Percentiles rank a stretch among this genome's conserved stretches.
phyloP scores from a whole-genome alignment of 2,113 vertebrate genomes.

The Tragelaphus imberbis region DNA sequence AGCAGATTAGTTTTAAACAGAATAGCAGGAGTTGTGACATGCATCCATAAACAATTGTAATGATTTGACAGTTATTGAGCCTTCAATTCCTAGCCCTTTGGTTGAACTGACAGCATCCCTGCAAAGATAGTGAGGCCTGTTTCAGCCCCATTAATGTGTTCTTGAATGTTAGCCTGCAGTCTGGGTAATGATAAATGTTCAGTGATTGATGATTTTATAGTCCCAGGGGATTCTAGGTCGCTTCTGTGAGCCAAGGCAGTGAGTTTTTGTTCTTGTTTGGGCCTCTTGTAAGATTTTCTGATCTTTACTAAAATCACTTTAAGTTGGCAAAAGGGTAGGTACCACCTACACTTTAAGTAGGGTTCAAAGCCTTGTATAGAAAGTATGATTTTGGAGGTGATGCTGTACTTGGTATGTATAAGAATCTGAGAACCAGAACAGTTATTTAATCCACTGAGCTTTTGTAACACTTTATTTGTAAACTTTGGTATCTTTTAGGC shows the following conservation, averaged over 20 bases:
- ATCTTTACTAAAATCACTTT: not conserved
- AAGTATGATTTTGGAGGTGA: not conserved
- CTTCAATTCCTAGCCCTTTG: slow-evolving; percentile 74
- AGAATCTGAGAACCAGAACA: slow-evolving; percentile 14
- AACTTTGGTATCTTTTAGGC: not conserved
- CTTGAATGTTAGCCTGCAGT: slow-evolving; percentile 73
- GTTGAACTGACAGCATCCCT: slow-evolving; percentile 78
- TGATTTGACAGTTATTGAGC: slow-evolving; percentile 81
- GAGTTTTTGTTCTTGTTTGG: slow-evolving; percentile 33
- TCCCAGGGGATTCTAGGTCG: slow-evolving; percentile 69
- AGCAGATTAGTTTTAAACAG: slow-evolving; percentile 72
- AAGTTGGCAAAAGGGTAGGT: not conserved
- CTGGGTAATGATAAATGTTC: slow-evolving; percentile 83
- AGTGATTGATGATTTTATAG: slow-evolving; percentile 86
- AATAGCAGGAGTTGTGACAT: slow-evolving; percentile 70
- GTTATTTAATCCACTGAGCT: not conserved
- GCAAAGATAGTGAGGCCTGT: slow-evolving; percentile 71
- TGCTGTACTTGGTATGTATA: not conserved
- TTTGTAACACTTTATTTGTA: not conserved
- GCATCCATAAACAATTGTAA: slow-evolving; percentile 73
- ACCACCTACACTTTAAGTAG: slow-evolving; percentile 5
- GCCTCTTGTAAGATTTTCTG: slow-evolving; percentile 29
- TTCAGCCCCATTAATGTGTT: slow-evolving; percentile 81
- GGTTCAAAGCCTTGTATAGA: not conserved
- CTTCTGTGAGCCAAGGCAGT: slow-evolving; percentile 59